Evolutionary conservation across 2,113 vertebrate species (phyloP).

Genomic region (Bostrychus sinensis): DNA sequence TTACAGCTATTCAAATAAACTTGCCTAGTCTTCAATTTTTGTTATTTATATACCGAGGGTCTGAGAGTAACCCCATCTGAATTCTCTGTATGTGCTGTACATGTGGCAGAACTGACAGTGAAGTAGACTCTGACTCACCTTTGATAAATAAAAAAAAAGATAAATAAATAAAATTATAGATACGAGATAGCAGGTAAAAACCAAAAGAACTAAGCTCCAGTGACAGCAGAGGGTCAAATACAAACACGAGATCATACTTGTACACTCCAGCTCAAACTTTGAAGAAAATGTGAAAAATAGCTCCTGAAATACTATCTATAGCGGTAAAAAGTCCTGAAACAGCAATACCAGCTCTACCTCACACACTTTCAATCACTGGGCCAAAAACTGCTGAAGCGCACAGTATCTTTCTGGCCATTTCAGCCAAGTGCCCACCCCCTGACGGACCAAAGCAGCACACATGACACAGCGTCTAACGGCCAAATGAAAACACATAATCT

Average conservation of each 20-base stretch:
- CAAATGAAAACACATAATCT: conserved; percentile 66
- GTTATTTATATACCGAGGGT: too few relatives aligned
- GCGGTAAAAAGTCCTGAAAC: conserved; percentile 63
- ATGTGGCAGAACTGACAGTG: too few relatives aligned
- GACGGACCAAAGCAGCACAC: conserved; percentile 42
- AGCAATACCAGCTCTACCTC: conserved; percentile 50
- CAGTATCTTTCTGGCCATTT: conserved; percentile 67
- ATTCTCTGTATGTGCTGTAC: too few relatives aligned
- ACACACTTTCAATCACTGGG: conserved; percentile 65
- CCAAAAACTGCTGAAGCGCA: conserved; percentile 71
- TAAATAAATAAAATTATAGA: too few relatives aligned
- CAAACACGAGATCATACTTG: conserved; percentile 10
- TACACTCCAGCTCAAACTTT: conserved; percentile 12
- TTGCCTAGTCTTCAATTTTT: too few relatives aligned
- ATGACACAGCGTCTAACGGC: conserved; percentile 51
- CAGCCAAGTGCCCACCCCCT: conserved; percentile 51
- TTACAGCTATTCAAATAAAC: too few relatives aligned
- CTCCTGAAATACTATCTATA: conserved; percentile 34
- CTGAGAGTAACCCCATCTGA: too few relatives aligned
- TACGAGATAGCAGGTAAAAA: too few relatives aligned
- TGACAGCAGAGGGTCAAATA: too few relatives aligned
- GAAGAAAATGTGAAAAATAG: conserved; percentile 6
- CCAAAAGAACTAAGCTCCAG: too few relatives aligned
- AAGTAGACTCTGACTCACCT: too few relatives aligned
- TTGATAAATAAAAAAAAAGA: too few relatives aligned